Percentiles rank a stretch among this genome's conserved stretches.
phyloP scores from a whole-genome alignment of 2,113 vertebrate genomes.

The Podocnemis expansa region DNA sequence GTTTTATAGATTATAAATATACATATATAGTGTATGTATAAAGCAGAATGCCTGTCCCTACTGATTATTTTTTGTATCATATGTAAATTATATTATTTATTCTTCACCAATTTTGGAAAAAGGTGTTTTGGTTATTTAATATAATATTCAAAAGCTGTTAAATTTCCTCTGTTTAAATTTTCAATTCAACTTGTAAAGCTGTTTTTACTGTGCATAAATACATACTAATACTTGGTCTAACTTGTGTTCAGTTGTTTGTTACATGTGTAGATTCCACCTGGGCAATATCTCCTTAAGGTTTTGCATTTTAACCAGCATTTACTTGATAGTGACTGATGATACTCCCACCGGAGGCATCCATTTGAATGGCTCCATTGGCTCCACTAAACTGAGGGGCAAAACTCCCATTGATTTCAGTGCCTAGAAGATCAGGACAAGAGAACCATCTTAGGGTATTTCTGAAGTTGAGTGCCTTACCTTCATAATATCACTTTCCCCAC shows the following conservation, averaged over 20 bases:
- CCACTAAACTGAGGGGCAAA: background rate
- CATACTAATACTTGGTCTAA: slow-evolving; percentile 85
- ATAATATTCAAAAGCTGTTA: slow-evolving; percentile 85
- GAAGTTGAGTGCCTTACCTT: background rate
- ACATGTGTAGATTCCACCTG: background rate
- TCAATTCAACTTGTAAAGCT: slow-evolving; percentile 84
- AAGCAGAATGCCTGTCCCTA: slow-evolving; percentile 83
- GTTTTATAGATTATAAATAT: slow-evolving; percentile 84
- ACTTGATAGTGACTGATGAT: background rate
- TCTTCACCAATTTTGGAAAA: slow-evolving; percentile 83
- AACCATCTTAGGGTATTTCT: background rate
- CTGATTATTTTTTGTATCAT: slow-evolving; percentile 88
- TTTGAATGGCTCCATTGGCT: background rate
- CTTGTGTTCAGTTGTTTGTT: slow-evolving; percentile 2
- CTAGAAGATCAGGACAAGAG: background rate
- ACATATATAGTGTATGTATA: slow-evolving; percentile 84
- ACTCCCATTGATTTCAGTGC: background rate
- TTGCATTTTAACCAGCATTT: background rate
- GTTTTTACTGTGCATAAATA: slow-evolving; percentile 89
- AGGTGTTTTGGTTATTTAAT: slow-evolving; percentile 89
- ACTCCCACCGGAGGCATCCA: too few relatives aligned
- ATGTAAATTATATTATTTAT: slow-evolving; percentile 91
- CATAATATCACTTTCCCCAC: background rate
- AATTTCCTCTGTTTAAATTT: slow-evolving; percentile 83
- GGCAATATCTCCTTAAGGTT: background rate